Base-by-base conservation (phyloP, 2,888 invertebrate genomes). In the Arenicola marina region DNA sequence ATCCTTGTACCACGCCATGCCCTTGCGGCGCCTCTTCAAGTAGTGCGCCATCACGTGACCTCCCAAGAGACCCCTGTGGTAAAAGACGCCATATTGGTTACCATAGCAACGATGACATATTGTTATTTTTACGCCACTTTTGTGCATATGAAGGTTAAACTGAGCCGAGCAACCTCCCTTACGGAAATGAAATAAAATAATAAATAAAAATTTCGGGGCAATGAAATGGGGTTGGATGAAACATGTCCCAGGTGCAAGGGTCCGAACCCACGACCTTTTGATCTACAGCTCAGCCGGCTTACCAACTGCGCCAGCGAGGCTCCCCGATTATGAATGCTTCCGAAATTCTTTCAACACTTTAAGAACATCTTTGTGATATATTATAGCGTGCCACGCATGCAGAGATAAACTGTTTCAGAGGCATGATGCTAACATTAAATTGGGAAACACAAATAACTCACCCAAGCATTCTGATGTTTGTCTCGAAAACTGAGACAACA, bases 391-490 rank as follows among this genome's bases (percentile, higher is more conserved):
- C n/a, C n/a, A n/a, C n/a, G n/a, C n/a, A n/a, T n/a, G n/a, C n/a
- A n/a, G n/a, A n/a, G n/a, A n/a, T n/a, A n/a, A n/a, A n/a, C n/a
- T n/a, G n/a, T n/a, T n/a, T n/a, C n/a, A n/a, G n/a, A n/a, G n/a
- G n/a, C n/a, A n/a, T n/a, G n/a, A n/a, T n/a, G n/a, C n/a, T n/a
- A n/a, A n/a, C n/a, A n/a, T n/a, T n/a, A n/a, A n/a, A n/a, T n/a
- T n/a, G n/a, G 7, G 7, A 43, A 21, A 18, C 15, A 31, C 4
- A 32, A 51, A 58, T 7, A 18, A 81, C 87, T 87, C 84, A 93
- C 91, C 98, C 98, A n/a, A 99, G 86, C 86, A 99, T 91, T 73
- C 98, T 87, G 74, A 99, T 99, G 83, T 98, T 99, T 7, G 96
- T 96, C 85, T 99, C 98, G 84, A 99, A 99, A 2, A 99, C 94